A percentile compares a stretch with the other conserved stretches of the same genome.
Conservation (phyloP, 2,113 vertebrate genomes). For the Pterophyllum scalare region DNA sequence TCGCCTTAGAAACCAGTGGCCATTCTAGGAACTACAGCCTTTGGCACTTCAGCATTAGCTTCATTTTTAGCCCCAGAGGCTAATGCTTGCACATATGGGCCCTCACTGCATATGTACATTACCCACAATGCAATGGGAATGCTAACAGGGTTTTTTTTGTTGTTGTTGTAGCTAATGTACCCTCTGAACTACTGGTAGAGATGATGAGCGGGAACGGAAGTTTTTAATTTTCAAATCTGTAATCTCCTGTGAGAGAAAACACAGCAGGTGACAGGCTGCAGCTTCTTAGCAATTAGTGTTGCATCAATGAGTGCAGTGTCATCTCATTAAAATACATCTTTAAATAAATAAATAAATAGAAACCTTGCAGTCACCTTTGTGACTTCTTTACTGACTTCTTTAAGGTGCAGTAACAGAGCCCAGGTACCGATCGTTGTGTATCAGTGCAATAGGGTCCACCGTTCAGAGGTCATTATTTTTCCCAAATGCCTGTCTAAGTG, state of each 20-base stretch:
- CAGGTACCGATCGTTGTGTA: constrained; percentile 14
- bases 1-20: not conserved
- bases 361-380: not conserved
- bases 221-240: not conserved
- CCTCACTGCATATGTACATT: not conserved
- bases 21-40: not conserved
- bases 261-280: not conserved
- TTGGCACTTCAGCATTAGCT: not conserved
- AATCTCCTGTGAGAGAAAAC: not conserved
- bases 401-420: constrained; percentile 14
- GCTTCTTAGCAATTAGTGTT: not conserved
- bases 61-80: not conserved
- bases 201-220: not conserved
- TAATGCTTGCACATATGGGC: not conserved
- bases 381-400: not conserved
- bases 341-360: not conserved
- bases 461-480: constrained; percentile 63
- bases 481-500: constrained; percentile 41
- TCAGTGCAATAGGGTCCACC: constrained; percentile 1
- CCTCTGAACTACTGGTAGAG: not conserved
- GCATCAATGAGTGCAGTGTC: not conserved
- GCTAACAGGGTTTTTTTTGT: not conserved
- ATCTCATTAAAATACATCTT: not conserved
- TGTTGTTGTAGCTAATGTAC: not conserved
- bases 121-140: not conserved